Evolutionary conservation across 1,140 invertebrate species (phyloP).

Genomic region (Gonatopus flavifemur): DNA sequence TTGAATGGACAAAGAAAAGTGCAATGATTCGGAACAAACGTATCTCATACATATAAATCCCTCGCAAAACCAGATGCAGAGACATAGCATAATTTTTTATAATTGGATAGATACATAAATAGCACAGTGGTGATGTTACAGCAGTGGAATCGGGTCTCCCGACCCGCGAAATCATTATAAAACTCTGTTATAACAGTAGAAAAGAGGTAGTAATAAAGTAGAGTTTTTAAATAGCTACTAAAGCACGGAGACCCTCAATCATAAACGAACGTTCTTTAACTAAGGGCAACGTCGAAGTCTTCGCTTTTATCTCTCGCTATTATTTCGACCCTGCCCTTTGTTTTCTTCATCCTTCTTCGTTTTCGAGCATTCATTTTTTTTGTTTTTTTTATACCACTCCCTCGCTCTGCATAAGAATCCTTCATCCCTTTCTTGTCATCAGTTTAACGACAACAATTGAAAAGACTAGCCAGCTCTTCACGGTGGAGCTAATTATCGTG

Average conservation of each 20-base stretch:
- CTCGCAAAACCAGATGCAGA: too few relatives aligned
- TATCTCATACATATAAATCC: too few relatives aligned
- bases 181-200: too few relatives aligned
- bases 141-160: too few relatives aligned
- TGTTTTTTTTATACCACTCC: not conserved
- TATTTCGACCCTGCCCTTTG: constrained; percentile 29
- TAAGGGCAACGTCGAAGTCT: constrained; percentile 30
- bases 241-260: constrained; percentile 37
- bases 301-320: constrained; percentile 45
- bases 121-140: too few relatives aligned
- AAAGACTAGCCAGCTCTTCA: constrained; percentile 24
- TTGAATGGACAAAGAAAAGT: too few relatives aligned
- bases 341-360: constrained; percentile 19
- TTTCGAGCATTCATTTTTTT: too few relatives aligned
- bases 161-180: too few relatives aligned
- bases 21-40: too few relatives aligned
- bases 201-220: constrained; percentile 38
- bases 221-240: constrained; percentile 42
- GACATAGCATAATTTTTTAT: too few relatives aligned
- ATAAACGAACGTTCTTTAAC: constrained; percentile 43
- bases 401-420: constrained; percentile 3
- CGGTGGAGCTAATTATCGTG: constrained; percentile 44
- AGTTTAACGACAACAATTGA: constrained; percentile 51
- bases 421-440: too few relatives aligned
- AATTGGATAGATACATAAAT: too few relatives aligned